phyloP scores from a whole-genome alignment of 2,113 vertebrate species.

The Polypterus bichir region DNA sequence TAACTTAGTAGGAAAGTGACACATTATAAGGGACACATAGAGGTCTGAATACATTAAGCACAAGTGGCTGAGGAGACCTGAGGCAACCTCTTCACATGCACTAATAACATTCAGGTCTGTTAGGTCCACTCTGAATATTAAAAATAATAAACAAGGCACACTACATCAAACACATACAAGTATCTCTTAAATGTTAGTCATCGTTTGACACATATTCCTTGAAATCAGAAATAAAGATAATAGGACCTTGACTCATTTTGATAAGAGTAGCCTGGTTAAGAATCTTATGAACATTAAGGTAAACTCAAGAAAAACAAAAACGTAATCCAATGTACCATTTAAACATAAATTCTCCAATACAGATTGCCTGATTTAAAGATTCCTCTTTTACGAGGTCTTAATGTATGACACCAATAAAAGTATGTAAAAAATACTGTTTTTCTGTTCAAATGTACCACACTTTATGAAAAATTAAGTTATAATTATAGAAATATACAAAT shows the following conservation, averaged over 20 bases:
- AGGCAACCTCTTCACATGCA: constrained; percentile 48
- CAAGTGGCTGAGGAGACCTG: constrained; percentile 50
- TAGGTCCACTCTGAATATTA: constrained; percentile 57
- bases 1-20: neutral
- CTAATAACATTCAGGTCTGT: constrained; percentile 44
- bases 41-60: constrained; percentile 37
- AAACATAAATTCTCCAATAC: no score
- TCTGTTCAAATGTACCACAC: no score
- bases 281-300: no score
- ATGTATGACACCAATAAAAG: no score
- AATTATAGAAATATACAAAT: no score
- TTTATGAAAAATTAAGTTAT: no score
- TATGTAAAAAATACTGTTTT: no score
- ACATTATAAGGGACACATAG: constrained; percentile 22
- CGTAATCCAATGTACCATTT: no score
- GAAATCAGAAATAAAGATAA: constrained; percentile 43
- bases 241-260: constrained; percentile 59
- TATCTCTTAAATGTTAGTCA: constrained; percentile 59
- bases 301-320: no score
- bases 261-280: no score
- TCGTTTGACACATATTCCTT: constrained; percentile 52
- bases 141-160: constrained; percentile 46
- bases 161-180: constrained; percentile 52
- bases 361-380: no score
- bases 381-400: no score